A percentile compares a stretch with the other conserved stretches of the same genome.
phyloP scores from a whole-genome alignment of 2,113 vertebrate genomes.

The Halichoerus grypus region DNA sequence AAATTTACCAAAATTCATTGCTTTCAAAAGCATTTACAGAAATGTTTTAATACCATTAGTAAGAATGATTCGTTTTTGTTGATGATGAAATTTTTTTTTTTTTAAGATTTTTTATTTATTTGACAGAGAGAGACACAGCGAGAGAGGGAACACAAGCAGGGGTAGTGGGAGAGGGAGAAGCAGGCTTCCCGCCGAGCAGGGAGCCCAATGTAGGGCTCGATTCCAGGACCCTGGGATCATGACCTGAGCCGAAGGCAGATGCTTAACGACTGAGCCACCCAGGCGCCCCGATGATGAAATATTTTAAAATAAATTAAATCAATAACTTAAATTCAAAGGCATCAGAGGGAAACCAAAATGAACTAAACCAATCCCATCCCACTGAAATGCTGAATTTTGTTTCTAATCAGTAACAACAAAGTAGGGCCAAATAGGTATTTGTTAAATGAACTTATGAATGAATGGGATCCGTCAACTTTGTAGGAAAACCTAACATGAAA shows the following conservation, averaged over 20 bases:
- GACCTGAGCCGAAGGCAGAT: no score
- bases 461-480: background rate
- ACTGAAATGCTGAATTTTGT: background rate
- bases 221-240: no score
- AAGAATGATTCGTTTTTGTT: background rate
- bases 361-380: background rate
- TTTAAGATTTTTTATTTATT: no score
- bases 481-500: background rate
- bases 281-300: background rate
- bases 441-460: background rate
- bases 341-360: slow-evolving; percentile 34
- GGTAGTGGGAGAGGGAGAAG: no score
- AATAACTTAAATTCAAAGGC: slow-evolving; percentile 30
- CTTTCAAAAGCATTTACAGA: background rate
- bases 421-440: background rate
- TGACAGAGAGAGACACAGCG: no score
- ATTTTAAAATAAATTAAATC: slow-evolving; percentile 23
- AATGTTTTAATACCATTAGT: background rate
- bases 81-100: background rate
- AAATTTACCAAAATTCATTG: background rate
- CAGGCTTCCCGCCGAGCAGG: no score
- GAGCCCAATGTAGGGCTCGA: no score
- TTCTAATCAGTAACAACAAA: background rate
- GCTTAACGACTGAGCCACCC: no score
- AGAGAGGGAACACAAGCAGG: no score